phyloP scores from a whole-genome alignment of 2,888 invertebrate species.

The Nephrocerus scutellatus region DNA sequence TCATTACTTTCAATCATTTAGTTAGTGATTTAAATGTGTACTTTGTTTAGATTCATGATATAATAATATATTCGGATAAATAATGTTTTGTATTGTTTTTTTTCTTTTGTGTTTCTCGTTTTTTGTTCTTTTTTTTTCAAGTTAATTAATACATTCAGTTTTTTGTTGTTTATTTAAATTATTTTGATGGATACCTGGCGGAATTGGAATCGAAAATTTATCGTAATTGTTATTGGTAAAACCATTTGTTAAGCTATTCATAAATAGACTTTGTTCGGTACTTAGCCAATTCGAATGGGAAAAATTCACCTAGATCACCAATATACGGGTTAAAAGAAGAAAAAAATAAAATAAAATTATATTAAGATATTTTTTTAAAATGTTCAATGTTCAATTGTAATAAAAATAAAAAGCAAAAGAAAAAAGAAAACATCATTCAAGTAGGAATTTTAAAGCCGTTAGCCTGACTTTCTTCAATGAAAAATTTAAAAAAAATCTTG shows the following conservation, averaged over 20 bases:
- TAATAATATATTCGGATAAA: no score
- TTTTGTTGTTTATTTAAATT: constrained; percentile 33
- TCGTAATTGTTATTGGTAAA: constrained; percentile 34
- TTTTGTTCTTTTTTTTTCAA: constrained; percentile 10
- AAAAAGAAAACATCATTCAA: no score
- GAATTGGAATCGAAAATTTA: constrained; percentile 35
- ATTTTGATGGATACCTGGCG: constrained; percentile 35
- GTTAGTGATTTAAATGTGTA: no score
- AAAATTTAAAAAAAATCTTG: constrained; percentile 11
- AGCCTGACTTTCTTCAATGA: constrained; percentile 6
- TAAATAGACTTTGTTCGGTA: constrained; percentile 33
- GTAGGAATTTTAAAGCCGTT: no score
- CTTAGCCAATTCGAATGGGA: constrained; percentile 35
- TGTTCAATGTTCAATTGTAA: constrained; percentile 1
- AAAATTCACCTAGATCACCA: constrained; percentile 31
- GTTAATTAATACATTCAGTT: constrained; percentile 38
- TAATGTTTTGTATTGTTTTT: constrained; percentile 6
- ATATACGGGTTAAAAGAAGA: background rate
- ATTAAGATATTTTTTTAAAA: constrained; percentile 1
- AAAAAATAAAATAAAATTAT: constrained; percentile 6
- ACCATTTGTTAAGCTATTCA: constrained; percentile 37
- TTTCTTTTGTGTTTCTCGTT: constrained; percentile 3
- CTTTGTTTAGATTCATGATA: no score
- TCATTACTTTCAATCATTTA: background rate
- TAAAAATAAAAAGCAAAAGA: no score